These are phyloP conservation scores for Nesoenas mayeri DNA, from an alignment of 2,113 vertebrate genomes.

Conservation along the genomic window DNA sequence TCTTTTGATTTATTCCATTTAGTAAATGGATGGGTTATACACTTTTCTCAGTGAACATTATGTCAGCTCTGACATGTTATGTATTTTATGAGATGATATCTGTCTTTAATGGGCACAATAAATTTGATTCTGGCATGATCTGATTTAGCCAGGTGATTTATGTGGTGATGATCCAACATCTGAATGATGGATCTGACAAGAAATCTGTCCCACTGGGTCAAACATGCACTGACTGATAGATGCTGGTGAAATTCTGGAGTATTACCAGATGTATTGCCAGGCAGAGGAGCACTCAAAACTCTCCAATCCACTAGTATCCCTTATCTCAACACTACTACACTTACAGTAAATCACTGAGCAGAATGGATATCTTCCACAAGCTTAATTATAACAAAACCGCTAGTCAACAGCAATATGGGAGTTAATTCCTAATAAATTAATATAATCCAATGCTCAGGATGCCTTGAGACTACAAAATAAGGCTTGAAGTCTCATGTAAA, in stretches of 20 bases:
- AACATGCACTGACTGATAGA: neutral
- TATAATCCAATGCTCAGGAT: neutral
- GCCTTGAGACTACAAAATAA: neutral
- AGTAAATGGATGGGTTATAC: slow-evolving; percentile 8
- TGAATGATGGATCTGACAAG: slow-evolving; percentile 19
- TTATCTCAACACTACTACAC: neutral
- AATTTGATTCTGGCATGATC: slow-evolving; percentile 43
- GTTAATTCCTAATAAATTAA: neutral
- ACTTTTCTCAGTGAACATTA: neutral
- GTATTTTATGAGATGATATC: slow-evolving; percentile 49
- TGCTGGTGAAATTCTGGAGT: neutral
- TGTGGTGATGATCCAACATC: slow-evolving; percentile 11
- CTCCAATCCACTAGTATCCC: neutral
- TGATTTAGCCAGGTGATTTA: slow-evolving; percentile 58
- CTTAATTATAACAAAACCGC: neutral
- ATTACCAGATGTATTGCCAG: neutral
- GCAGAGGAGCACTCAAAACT: neutral
- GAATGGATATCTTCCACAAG: neutral
- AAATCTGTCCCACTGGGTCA: slow-evolving; percentile 28
- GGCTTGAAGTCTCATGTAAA: neutral
- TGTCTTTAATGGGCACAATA: slow-evolving; percentile 6
- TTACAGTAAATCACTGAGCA: neutral
- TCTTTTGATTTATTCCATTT: slow-evolving; percentile 20
- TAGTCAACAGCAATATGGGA: neutral
- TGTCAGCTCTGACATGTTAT: slow-evolving; percentile 4